Conservation (phyloP, 1,140 invertebrate species). For the Centruroides sculpturatus region DNA sequence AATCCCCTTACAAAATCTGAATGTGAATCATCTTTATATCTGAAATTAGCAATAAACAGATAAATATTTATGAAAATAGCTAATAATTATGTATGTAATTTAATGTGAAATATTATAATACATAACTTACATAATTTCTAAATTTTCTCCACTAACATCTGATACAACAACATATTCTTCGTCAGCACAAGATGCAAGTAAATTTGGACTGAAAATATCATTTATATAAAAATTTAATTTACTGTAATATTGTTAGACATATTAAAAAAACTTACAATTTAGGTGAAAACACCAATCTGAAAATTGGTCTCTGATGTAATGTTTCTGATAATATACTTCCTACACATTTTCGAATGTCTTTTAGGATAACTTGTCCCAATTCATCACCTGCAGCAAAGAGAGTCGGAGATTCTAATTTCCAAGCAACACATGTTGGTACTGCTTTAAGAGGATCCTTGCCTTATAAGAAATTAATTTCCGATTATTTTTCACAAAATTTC, state of each 20-base stretch:
- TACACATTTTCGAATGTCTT: conserved; percentile 2
- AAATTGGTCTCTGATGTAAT: conserved; percentile 1
- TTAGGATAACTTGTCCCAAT: conserved; percentile 1
- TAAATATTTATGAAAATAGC: no score
- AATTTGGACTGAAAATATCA: conserved; percentile 3
- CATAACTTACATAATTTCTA: not conserved
- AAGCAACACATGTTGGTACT: conserved; percentile 1
- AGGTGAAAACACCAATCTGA: conserved; percentile 1
- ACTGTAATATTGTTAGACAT: no score
- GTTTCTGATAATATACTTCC: not conserved
- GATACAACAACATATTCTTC: conserved; percentile 2
- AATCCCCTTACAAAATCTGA: conserved; percentile 8
- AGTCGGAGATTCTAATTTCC: not conserved
- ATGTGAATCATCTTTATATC: conserved; percentile 6
- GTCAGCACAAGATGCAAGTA: conserved; percentile 9
- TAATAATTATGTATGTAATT: no score
- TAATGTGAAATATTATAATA: no score
- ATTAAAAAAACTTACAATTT: not conserved
- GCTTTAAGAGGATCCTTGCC: conserved; percentile 3
- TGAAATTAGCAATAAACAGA: conserved; percentile 4
- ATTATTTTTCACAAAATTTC: not conserved
- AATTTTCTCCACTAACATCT: not conserved
- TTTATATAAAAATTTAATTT: not conserved
- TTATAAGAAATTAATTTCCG: not conserved
- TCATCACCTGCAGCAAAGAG: conserved; percentile 3